Percentiles rank a stretch among this genome's conserved stretches.
phyloP scores from a whole-genome alignment of 2,797 vertebrate genomes.

The Oreonectes daqikongensis region DNA sequence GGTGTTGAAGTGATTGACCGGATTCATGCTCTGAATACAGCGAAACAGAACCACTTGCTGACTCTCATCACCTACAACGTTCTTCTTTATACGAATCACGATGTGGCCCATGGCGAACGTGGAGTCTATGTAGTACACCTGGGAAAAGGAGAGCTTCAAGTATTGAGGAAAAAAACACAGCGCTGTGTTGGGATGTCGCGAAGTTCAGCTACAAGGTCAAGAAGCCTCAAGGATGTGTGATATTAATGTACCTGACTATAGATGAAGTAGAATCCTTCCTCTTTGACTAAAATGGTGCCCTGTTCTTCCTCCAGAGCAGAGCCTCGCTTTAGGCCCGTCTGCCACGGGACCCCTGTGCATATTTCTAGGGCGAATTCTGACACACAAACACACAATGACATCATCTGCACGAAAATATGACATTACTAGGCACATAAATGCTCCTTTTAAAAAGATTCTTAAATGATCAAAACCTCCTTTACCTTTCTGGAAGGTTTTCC shows the following conservation, averaged over 20 bases:
- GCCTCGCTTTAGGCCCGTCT: constrained; percentile 87
- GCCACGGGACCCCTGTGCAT: constrained; percentile 89
- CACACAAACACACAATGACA: neutral
- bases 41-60: constrained; percentile 87
- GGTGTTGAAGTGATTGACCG: constrained; percentile 85
- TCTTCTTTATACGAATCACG: constrained; percentile 89
- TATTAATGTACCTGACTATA: constrained; percentile 88
- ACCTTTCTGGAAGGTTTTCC: constrained; percentile 85
- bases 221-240: neutral
- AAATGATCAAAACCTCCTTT: constrained; percentile 47
- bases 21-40: constrained; percentile 93
- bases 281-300: constrained; percentile 86
- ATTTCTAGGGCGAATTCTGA: constrained; percentile 71
- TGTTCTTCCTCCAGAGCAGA: constrained; percentile 81
- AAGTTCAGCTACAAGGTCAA: neutral
- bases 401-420: neutral
- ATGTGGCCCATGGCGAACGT: constrained; percentile 93
- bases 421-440: neutral
- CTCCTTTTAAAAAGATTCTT: neutral
- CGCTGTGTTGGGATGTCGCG: constrained; percentile 11
- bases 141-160: constrained; percentile 45
- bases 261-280: constrained; percentile 93
- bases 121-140: constrained; percentile 90
- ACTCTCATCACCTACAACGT: constrained; percentile 87
- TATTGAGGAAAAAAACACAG: constrained; percentile 41